A percentile compares a stretch with the other conserved stretches of the same genome.
Evolutionary conservation across 2,113 vertebrate species (phyloP).

Genomic region (Percina caprodes): DNA sequence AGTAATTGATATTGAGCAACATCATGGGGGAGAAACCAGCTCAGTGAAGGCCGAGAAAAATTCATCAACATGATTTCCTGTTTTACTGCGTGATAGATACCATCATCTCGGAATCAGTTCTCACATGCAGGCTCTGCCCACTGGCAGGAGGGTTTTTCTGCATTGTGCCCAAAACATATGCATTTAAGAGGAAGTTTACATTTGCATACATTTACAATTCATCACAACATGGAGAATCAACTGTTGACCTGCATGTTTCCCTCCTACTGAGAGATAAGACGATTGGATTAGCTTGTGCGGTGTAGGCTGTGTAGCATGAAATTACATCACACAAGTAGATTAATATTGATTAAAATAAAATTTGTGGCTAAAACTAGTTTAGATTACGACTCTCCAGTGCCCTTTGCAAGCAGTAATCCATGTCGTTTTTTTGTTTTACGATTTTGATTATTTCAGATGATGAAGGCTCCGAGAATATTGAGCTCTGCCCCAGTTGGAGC

Average conservation of each 20-base stretch:
- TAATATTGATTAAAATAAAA: slow-evolving; percentile 60
- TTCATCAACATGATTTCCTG: slow-evolving; percentile 46
- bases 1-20: slow-evolving; percentile 67
- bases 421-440: slow-evolving; percentile 10
- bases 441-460: slow-evolving; percentile 45
- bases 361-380: slow-evolving; percentile 38
- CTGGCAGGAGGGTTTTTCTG: slow-evolving; percentile 33
- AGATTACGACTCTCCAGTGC: slow-evolving; percentile 30
- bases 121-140: slow-evolving; percentile 23
- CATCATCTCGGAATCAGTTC: slow-evolving; percentile 32
- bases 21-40: slow-evolving; percentile 52
- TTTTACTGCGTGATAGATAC: slow-evolving; percentile 51
- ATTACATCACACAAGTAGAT: slow-evolving; percentile 64
- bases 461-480: slow-evolving; percentile 17
- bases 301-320: slow-evolving; percentile 57
- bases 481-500: slow-evolving; percentile 8
- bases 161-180: slow-evolving; percentile 43
- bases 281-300: slow-evolving; percentile 44
- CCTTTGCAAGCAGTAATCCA: slow-evolving; percentile 19
- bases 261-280: slow-evolving; percentile 31
- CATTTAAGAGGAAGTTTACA: slow-evolving; percentile 54
- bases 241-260: slow-evolving; percentile 44
- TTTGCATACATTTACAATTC: slow-evolving; percentile 66
- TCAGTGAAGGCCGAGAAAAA: slow-evolving; percentile 61
- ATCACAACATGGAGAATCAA: slow-evolving; percentile 38